phyloP scores from a whole-genome alignment of 2,797 vertebrate genomes.

The Urophycis tenuis region DNA sequence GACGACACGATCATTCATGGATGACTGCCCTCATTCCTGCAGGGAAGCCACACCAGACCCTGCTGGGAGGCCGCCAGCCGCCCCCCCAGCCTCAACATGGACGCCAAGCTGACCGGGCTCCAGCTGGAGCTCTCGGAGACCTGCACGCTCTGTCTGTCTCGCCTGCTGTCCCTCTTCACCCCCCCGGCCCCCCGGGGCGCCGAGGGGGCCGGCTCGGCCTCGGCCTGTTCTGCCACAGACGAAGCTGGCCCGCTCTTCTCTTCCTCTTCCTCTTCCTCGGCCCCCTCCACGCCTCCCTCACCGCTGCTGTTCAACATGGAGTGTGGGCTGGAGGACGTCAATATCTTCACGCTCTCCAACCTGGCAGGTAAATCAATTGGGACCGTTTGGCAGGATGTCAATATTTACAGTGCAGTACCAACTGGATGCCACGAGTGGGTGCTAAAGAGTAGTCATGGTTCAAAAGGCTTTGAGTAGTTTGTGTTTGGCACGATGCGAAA shows the following conservation, averaged over 20 bases:
- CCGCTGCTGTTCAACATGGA: conserved; percentile 83
- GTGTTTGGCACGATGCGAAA: neutral
- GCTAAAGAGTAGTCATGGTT: neutral
- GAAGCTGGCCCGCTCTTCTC: conserved; percentile 13
- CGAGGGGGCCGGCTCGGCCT: conserved; percentile 26
- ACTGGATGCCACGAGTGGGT: neutral
- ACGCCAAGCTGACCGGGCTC: conserved; percentile 84
- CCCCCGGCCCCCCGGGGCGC: conserved; percentile 23
- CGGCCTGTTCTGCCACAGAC: conserved; percentile 36
- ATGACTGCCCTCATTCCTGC: conserved; percentile 11
- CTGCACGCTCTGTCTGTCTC: conserved; percentile 86
- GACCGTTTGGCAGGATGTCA: neutral
- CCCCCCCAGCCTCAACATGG: conserved; percentile 75
- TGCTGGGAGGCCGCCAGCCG: conserved; percentile 66
- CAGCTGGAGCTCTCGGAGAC: conserved; percentile 91
- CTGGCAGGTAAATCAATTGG: conserved; percentile 75
- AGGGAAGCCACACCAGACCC: conserved; percentile 87
- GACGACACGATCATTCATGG: neutral
- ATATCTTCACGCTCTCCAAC: conserved; percentile 85
- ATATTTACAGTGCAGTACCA: neutral
- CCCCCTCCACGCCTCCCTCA: conserved; percentile 40
- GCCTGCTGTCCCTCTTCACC: conserved; percentile 75
- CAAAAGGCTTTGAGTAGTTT: neutral
- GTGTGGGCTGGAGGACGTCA: conserved; percentile 85
- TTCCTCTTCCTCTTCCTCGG: conserved; percentile 34